Evolutionary conservation across 2,113 vertebrate genomes (phyloP).

Genomic region (Austrofundulus limnaeus): DNA sequence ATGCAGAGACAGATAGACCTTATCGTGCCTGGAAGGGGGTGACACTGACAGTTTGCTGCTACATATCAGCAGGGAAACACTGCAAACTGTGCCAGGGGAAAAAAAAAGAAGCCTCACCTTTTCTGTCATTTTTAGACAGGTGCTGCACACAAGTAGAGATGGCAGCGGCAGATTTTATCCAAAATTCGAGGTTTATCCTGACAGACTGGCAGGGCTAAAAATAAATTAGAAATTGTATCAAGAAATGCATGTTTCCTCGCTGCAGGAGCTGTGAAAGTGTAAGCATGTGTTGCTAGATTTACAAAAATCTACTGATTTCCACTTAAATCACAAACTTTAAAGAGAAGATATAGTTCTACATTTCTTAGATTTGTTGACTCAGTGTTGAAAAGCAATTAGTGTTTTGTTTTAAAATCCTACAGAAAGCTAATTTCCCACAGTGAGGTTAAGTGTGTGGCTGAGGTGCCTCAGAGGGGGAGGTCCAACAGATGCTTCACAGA

Average conservation of each 20-base stretch:
- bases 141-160: constrained; percentile 23
- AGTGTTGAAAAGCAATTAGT: background rate
- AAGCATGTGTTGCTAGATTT: background rate
- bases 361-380: background rate
- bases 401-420: background rate
- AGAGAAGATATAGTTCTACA: background rate
- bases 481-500: constrained; percentile 39
- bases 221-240: background rate
- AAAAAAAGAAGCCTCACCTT: constrained; percentile 48
- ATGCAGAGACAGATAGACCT: constrained; percentile 6
- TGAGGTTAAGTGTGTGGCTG: background rate
- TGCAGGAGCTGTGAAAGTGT: constrained; percentile 6
- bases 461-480: constrained; percentile 16
- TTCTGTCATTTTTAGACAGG: constrained; percentile 43
- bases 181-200: constrained; percentile 1
- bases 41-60: constrained; percentile 31
- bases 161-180: constrained; percentile 16
- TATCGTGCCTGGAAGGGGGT: constrained; percentile 1
- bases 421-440: constrained; percentile 3
- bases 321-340: background rate
- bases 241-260: background rate
- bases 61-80: constrained; percentile 33
- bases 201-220: background rate
- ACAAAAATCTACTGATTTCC: no score
- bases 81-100: no score